Percentiles rank a stretch among this genome's conserved stretches.
phyloP scores from a whole-genome alignment of 1,140 invertebrate species.

The Drosophila repleta region DNA sequence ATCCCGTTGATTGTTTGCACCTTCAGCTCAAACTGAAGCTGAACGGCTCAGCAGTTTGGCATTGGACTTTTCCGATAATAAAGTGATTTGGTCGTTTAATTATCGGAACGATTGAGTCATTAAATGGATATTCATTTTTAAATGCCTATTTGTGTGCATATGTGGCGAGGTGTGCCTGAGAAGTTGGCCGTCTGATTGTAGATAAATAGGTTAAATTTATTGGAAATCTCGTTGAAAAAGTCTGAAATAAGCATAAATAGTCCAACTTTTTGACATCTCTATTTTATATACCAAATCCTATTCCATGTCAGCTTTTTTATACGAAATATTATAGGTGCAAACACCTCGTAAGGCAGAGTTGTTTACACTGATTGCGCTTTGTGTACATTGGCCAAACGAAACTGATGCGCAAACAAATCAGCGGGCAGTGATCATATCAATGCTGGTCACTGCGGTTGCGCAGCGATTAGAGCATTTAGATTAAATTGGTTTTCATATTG shows the following conservation, averaged over 20 bases:
- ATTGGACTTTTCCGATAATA: constrained; percentile 48
- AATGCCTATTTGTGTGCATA: constrained; percentile 4
- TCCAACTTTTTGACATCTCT: no score
- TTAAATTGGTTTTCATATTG: constrained; percentile 41
- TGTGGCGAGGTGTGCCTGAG: constrained; percentile 18
- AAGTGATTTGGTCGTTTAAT: constrained; percentile 40
- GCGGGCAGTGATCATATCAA: constrained; percentile 33
- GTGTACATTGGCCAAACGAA: constrained; percentile 20
- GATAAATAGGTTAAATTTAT: no score
- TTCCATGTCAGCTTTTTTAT: background rate
- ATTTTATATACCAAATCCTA: no score
- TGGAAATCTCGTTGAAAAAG: no score
- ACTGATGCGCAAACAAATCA: constrained; percentile 41
- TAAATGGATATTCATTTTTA: constrained; percentile 25
- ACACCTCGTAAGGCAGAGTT: constrained; percentile 10
- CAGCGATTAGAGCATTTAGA: constrained; percentile 58
- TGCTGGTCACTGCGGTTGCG: constrained; percentile 45
- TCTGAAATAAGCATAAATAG: no score
- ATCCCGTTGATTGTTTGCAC: constrained; percentile 11
- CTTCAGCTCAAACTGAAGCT: constrained; percentile 24
- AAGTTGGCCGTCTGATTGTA: no score
- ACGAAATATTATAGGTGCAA: constrained; percentile 9
- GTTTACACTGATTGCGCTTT: constrained; percentile 36
- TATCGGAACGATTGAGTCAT: constrained; percentile 38
- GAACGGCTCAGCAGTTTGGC: constrained; percentile 21